Evolutionary conservation across 2,797 vertebrate species (phyloP).

Genomic region (Tauraco hartlaubi): DNA sequence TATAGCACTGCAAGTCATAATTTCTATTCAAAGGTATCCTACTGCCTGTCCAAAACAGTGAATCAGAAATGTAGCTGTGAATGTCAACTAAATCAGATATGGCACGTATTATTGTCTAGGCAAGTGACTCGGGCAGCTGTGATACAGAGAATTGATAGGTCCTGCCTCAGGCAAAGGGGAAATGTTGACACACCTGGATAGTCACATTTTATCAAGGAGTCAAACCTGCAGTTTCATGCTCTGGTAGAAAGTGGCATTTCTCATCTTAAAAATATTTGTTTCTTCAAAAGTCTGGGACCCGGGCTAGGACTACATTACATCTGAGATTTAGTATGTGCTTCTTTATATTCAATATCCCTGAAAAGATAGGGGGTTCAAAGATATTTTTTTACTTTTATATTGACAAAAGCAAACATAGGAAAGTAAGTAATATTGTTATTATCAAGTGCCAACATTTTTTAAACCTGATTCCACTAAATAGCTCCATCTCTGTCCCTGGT

Average conservation of each 20-base stretch:
- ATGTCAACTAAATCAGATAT: not conserved
- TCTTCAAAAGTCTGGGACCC: not conserved
- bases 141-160: not conserved
- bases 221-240: slow-evolving; percentile 54
- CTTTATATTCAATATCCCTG: not conserved
- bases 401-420: not conserved
- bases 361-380: not conserved
- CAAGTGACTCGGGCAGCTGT: slow-evolving; percentile 27
- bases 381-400: not conserved
- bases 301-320: not conserved
- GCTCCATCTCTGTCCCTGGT: not conserved
- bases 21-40: not conserved
- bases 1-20: not conserved
- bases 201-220: slow-evolving; percentile 13
- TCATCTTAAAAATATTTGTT: slow-evolving; percentile 40
- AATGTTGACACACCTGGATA: slow-evolving; percentile 60
- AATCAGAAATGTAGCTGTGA: not conserved
- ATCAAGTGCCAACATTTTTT: not conserved
- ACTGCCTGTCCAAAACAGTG: not conserved
- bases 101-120: not conserved
- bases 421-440: not conserved
- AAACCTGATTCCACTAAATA: not conserved
- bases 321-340: not conserved
- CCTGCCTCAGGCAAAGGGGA: slow-evolving; percentile 22
- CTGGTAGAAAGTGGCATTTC: slow-evolving; percentile 24